Conservation (phyloP, 2,888 invertebrate genomes). For the Volucella inanis region DNA sequence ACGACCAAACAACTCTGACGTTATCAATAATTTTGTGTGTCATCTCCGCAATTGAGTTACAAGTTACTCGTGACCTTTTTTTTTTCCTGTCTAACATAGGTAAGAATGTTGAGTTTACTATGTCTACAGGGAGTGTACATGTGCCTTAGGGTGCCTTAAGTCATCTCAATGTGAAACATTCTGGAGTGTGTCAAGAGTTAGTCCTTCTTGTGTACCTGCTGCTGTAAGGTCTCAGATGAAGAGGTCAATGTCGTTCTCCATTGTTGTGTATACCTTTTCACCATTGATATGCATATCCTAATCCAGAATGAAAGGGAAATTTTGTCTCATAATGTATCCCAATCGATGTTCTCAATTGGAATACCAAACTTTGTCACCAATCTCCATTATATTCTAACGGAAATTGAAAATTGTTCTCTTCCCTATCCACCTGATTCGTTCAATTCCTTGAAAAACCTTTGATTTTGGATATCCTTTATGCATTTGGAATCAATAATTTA, state of each 20-base stretch:
- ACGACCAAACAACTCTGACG: constrained; percentile 32
- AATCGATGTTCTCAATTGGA: constrained; percentile 21
- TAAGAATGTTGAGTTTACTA: neutral
- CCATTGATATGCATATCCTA: constrained; percentile 30
- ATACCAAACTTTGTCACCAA: neutral
- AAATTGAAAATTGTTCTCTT: constrained; percentile 13
- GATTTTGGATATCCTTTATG: constrained; percentile 53
- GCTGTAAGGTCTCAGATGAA: neutral
- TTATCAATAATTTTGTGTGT: constrained; percentile 62
- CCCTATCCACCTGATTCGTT: neutral
- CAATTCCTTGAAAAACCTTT: constrained; percentile 40
- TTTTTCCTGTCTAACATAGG: neutral
- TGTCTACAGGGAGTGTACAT: neutral
- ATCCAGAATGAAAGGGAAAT: constrained; percentile 9
- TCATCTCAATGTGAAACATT: neutral
- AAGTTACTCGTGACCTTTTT: constrained; percentile 69
- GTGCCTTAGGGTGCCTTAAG: neutral
- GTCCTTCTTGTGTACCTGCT: neutral
- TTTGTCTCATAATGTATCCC: neutral
- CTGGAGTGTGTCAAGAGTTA: constrained; percentile 35
- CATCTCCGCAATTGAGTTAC: constrained; percentile 69
- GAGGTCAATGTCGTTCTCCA: constrained; percentile 7
- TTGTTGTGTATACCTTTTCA: neutral
- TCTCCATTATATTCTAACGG: constrained; percentile 45
- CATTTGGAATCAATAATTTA: constrained; percentile 59